Percentiles rank a stretch among this genome's conserved stretches.
Conservation (phyloP, 2,888 invertebrate species). For the Sarcophaga caerulescens region DNA sequence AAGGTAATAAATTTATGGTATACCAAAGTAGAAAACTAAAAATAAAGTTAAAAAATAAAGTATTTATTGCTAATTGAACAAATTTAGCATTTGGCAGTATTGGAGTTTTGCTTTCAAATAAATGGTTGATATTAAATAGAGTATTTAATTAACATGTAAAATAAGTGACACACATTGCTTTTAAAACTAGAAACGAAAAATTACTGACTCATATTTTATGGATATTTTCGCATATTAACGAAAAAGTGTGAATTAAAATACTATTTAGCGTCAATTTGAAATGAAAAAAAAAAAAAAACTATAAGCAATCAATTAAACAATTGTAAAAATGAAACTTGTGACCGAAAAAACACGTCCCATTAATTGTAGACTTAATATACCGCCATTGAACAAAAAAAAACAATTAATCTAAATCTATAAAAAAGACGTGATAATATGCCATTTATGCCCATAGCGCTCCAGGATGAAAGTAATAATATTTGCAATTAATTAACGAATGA, state of each 20-base stretch:
- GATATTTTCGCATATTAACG: conserved; percentile 47
- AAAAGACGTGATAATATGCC: conserved; percentile 55
- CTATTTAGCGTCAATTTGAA: conserved; percentile 26
- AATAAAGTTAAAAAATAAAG: background rate
- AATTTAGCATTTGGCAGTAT: background rate
- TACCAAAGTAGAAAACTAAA: background rate
- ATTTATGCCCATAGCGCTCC: background rate
- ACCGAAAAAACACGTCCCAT: background rate
- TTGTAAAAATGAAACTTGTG: conserved; percentile 51
- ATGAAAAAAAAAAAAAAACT: background rate
- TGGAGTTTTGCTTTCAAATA: background rate
- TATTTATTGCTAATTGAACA: conserved; percentile 18
- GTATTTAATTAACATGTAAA: background rate
- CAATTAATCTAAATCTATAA: conserved; percentile 33
- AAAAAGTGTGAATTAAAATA: conserved; percentile 58
- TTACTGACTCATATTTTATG: conserved; percentile 42
- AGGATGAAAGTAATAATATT: background rate
- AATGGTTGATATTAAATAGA: background rate
- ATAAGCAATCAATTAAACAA: conserved; percentile 46
- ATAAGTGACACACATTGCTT: conserved; percentile 20
- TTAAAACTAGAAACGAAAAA: conserved; percentile 7
- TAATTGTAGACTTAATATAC: background rate
- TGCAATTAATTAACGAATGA: background rate
- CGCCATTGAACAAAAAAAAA: conserved; percentile 1
- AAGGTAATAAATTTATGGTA: conserved; percentile 13